Evolutionary conservation across 2,888 invertebrate species (phyloP).

Genomic region (Gari tellinella): DNA sequence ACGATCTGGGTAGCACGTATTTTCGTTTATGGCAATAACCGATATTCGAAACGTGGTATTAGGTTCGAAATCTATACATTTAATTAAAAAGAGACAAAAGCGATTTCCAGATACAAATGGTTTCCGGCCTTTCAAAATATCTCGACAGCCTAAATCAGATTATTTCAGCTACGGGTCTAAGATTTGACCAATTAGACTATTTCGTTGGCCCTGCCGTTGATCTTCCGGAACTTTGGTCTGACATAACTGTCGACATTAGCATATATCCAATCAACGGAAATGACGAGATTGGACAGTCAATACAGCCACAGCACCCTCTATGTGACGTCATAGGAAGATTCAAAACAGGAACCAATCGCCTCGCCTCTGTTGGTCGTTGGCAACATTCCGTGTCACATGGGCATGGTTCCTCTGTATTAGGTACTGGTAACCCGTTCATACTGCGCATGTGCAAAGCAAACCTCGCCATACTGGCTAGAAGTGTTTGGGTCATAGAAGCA

Average conservation of each 20-base stretch:
- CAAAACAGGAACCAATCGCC: slow-evolving; percentile 45
- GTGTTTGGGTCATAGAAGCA: slow-evolving; percentile 1
- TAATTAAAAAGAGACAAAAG: no score
- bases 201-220: no score
- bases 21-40: no score
- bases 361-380: slow-evolving; percentile 37
- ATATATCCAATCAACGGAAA: slow-evolving; percentile 32
- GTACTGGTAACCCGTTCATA: slow-evolving; percentile 29
- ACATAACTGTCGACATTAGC: slow-evolving; percentile 26
- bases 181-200: no score
- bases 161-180: no score
- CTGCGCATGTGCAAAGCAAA: slow-evolving; percentile 27
- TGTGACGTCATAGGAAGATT: slow-evolving; percentile 49
- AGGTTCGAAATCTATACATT: no score
- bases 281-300: slow-evolving; percentile 51
- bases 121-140: no score
- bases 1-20: no score
- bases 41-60: no score
- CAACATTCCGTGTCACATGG: slow-evolving; percentile 58
- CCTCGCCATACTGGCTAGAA: slow-evolving; percentile 31
- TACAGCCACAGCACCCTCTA: slow-evolving; percentile 54
- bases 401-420: slow-evolving; percentile 56
- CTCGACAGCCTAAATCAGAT: no score
- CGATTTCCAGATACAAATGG: no score
- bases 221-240: neutral